Conservation (phyloP, 30 jellyfish, hydroid and myxozoan genomes). For the Morbakka virulenta region DNA sequence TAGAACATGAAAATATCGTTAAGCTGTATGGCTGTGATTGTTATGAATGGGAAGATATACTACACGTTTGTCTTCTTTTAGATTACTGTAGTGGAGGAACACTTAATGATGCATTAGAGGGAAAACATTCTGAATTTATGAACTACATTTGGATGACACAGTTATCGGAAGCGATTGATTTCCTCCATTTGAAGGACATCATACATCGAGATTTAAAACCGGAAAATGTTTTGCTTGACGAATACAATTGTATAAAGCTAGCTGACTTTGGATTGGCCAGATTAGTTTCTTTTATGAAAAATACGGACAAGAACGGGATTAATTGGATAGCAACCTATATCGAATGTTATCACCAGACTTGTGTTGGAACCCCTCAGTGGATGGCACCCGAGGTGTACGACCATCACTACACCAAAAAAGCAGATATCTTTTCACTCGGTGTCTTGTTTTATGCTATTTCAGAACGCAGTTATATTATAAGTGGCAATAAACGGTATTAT, state of each 20-base stretch:
- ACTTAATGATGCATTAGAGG: slow-evolving; percentile 5
- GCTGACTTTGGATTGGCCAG: slow-evolving; percentile 76
- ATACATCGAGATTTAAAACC: slow-evolving; percentile 73
- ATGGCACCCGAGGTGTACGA: slow-evolving; percentile 68
- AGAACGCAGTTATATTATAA: slow-evolving; percentile 15
- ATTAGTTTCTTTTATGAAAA: slow-evolving; percentile 2
- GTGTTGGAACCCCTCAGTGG: slow-evolving; percentile 75
- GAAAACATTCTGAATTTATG: neutral
- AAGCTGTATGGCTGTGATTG: slow-evolving; percentile 41
- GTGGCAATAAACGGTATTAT: neutral
- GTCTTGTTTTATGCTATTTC: slow-evolving; percentile 31
- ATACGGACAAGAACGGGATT: neutral
- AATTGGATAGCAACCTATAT: slow-evolving; percentile 1
- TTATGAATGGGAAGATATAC: slow-evolving; percentile 1
- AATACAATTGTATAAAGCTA: slow-evolving; percentile 33
- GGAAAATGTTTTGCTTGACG: slow-evolving; percentile 41
- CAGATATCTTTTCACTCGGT: slow-evolving; percentile 65
- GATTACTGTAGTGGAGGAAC: slow-evolving; percentile 66
- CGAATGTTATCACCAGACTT: slow-evolving; percentile 40
- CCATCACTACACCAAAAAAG: slow-evolving; percentile 40
- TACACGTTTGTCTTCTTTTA: slow-evolving; percentile 28
- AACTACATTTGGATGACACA: slow-evolving; percentile 56
- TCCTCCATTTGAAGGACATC: slow-evolving; percentile 28
- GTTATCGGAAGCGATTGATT: slow-evolving; percentile 30
- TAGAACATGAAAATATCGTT: slow-evolving; percentile 27